Base-by-base conservation (phyloP, 1,140 invertebrate genomes). In the Camponotus vicinus region DNA sequence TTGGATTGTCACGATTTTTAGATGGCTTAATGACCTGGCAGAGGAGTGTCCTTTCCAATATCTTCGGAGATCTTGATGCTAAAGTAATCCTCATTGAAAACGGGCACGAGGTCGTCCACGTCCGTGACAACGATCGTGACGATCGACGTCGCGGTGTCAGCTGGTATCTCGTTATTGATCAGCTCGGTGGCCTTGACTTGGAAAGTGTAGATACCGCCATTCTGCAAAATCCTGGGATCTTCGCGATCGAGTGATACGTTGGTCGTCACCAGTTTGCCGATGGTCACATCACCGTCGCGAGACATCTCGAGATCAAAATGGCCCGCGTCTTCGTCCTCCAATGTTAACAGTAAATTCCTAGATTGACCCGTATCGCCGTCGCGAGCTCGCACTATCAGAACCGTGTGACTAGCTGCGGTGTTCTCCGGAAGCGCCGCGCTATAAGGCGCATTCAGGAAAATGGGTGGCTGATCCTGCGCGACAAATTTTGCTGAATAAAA, bases 81-180 rank as follows among this genome's bases (percentile, higher is more conserved):
- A 80, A 97, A 98, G 3, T 96, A 92, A 0, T 96, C 93, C 83
- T 96, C 95, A 89, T 97, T 97, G 90, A 99, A 99, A 61, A 96
- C 93, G 0, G 98, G 98, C 40, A 96, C 94, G 86, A 98, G 97
- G 92, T 98, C 98, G 91, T 98, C 98, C 0, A 97, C 97, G 92
- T 98, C 98, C 0, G 97, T 97, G 7, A 98, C 97, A 1, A 98
- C 97, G 40, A 98, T 97, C 0, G 97, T 97, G 0, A 98, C 95
- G 13, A 96, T 96, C 0, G 97, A 97, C 0, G 96, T 95, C 0
- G 97, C 96, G 3, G 96, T 96, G 87, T 98, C 97, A 0, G 96
- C 97, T 5, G 97, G 96, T 40, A 97, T 95, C 91, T 97, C 96
- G 32, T 97, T 96, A 89, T 97, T 97, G 57, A 97, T 97, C 7